Percentiles rank a stretch among this genome's conserved stretches.
Evolutionary conservation across 2,888 invertebrate species (phyloP).

Genomic region (Cosmorhoe ocellata): DNA sequence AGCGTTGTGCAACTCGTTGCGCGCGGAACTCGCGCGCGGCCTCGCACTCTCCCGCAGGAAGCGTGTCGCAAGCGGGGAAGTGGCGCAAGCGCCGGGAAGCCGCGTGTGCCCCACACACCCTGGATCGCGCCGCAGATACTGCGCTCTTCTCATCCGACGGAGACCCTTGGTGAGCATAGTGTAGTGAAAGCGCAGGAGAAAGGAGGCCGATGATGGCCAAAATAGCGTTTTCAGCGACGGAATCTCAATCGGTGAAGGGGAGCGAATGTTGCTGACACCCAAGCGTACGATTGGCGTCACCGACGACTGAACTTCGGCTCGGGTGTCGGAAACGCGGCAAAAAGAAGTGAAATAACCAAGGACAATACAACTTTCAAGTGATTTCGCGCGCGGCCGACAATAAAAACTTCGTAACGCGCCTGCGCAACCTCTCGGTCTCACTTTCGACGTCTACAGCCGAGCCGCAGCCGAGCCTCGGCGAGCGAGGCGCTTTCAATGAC

Average conservation of each 20-base stretch:
- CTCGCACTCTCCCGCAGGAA: conserved; percentile 80
- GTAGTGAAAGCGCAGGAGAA: conserved; percentile 27
- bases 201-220: conserved; percentile 16
- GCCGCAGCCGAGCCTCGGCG: conserved; percentile 56
- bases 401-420: conserved; percentile 80
- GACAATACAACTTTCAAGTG: conserved; percentile 82
- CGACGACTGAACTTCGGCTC: conserved; percentile 67
- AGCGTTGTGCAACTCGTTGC: conserved; percentile 71
- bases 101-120: conserved; percentile 64
- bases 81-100: conserved; percentile 78
- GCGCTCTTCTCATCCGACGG: conserved; percentile 53
- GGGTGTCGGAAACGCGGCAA: conserved; percentile 76
- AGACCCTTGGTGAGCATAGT: conserved; percentile 54
- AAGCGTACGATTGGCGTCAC: conserved; percentile 61
- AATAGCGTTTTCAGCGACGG: conserved; percentile 15
- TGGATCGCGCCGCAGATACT: conserved; percentile 61
- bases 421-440: conserved; percentile 80
- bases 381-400: conserved; percentile 81
- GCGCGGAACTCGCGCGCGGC: conserved; percentile 74
- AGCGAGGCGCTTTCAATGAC: conserved; percentile 70
- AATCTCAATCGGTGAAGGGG: conserved; percentile 65
- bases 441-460: conserved; percentile 68
- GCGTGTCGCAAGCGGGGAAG: conserved; percentile 78
- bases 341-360: conserved; percentile 82
- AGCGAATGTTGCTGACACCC: conserved; percentile 54